phyloP scores from a whole-genome alignment of 1,140 invertebrate species.

The Acromyrmex charruanus region DNA sequence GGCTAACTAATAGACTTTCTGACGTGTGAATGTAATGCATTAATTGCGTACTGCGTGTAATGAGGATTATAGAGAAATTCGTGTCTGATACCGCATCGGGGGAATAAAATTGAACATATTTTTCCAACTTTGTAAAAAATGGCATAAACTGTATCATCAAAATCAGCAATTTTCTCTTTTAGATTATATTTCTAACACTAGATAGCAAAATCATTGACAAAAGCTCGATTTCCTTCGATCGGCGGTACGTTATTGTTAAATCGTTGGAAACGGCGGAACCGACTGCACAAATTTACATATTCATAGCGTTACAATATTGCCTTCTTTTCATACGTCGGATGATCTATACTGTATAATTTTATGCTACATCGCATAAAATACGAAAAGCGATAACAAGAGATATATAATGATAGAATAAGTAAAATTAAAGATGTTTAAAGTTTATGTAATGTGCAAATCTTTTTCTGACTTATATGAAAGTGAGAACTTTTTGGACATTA shows the following conservation, averaged over 20 bases:
- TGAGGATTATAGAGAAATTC: slow-evolving; percentile 1
- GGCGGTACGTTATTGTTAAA: slow-evolving; percentile 52
- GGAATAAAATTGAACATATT: slow-evolving; percentile 74
- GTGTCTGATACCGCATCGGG: slow-evolving; percentile 5
- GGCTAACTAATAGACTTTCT: slow-evolving; percentile 59
- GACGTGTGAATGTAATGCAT: slow-evolving; percentile 35
- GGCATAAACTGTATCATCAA: slow-evolving; percentile 50
- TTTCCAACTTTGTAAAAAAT: slow-evolving; percentile 80
- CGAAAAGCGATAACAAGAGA: slow-evolving; percentile 49
- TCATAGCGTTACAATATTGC: slow-evolving; percentile 69
- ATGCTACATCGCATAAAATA: slow-evolving; percentile 19
- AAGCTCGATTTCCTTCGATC: slow-evolving; percentile 30
- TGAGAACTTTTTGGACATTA: slow-evolving; percentile 67
- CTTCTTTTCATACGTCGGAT: slow-evolving; percentile 74
- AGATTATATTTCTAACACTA: slow-evolving; percentile 44
- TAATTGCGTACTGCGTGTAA: slow-evolving; percentile 16
- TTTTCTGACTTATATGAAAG: slow-evolving; percentile 41
- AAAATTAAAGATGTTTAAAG: slow-evolving; percentile 75
- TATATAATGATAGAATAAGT: slow-evolving; percentile 68
- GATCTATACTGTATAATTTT: slow-evolving; percentile 67
- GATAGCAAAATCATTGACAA: slow-evolving; percentile 39
- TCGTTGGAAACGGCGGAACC: slow-evolving; percentile 45
- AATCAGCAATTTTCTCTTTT: slow-evolving; percentile 47
- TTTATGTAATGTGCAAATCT: slow-evolving; percentile 74
- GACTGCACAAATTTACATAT: slow-evolving; percentile 78